phyloP scores from a whole-genome alignment of 2,888 invertebrate species.

The Sinodicranocentrus sp. region DNA sequence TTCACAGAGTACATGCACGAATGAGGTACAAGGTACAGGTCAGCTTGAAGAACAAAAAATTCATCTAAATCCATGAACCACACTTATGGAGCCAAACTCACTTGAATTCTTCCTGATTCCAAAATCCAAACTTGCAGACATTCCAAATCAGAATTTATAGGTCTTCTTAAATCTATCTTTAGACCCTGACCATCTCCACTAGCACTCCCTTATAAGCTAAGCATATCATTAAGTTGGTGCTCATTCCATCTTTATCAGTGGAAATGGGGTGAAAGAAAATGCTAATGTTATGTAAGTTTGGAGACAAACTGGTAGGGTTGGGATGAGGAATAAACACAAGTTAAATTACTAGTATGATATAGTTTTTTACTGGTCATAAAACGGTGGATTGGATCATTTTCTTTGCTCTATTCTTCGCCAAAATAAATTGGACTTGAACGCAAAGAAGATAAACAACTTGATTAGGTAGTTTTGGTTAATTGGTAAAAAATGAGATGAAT shows the following conservation, averaged over 20 bases:
- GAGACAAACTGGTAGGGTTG: too few relatives aligned
- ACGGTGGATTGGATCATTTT: slow-evolving; percentile 59
- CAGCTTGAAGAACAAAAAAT: slow-evolving; percentile 29
- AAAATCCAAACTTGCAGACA: too few relatives aligned
- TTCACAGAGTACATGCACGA: neutral
- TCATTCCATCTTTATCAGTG: neutral
- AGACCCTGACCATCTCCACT: neutral
- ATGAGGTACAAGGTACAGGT: slow-evolving; percentile 34
- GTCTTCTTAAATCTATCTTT: too few relatives aligned
- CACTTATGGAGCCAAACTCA: neutral
- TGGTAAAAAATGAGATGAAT: slow-evolving; percentile 7
- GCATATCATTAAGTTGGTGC: neutral
- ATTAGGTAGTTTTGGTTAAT: slow-evolving; percentile 1
- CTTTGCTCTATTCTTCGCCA: neutral
- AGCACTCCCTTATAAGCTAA: neutral
- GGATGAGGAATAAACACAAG: too few relatives aligned
- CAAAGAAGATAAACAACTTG: neutral
- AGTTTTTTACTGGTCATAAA: slow-evolving; percentile 59
- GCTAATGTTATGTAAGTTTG: neutral
- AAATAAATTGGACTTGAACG: slow-evolving; percentile 3
- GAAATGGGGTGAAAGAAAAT: neutral
- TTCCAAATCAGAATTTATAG: too few relatives aligned
- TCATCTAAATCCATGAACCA: slow-evolving; percentile 32
- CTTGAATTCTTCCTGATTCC: too few relatives aligned
- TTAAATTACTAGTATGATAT: slow-evolving; percentile 1